phyloP scores from a whole-genome alignment of 2,113 vertebrate species.

The Eupsittula cactorum region DNA sequence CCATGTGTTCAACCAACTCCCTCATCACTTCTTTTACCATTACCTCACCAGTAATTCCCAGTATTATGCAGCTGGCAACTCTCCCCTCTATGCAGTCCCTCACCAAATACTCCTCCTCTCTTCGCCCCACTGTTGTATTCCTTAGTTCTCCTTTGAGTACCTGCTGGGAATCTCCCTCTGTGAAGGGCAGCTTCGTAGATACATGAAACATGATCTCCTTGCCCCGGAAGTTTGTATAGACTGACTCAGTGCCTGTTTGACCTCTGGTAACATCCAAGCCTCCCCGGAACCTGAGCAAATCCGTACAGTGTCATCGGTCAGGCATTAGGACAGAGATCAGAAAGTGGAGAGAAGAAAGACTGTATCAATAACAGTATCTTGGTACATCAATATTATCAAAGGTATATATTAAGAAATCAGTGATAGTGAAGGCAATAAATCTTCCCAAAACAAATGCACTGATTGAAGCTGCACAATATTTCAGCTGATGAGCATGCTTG shows the following conservation, averaged over 20 bases:
- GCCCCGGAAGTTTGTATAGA: constrained; percentile 87
- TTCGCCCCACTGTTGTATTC: background rate
- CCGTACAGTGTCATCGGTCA: background rate
- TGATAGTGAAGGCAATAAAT: background rate
- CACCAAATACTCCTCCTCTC: background rate
- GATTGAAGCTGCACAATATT: background rate
- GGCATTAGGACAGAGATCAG: background rate
- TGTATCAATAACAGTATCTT: background rate
- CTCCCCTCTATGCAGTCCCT: background rate
- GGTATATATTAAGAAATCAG: background rate
- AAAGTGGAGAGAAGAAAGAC: background rate
- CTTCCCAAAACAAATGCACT: background rate
- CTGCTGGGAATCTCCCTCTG: constrained; percentile 89
- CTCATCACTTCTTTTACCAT: background rate
- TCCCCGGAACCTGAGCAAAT: constrained; percentile 83
- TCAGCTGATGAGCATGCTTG: background rate
- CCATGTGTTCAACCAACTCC: background rate
- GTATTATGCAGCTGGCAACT: background rate
- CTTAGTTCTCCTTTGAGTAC: constrained; percentile 46
- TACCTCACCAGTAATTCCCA: background rate
- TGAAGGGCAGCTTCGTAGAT: constrained; percentile 89
- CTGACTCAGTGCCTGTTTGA: constrained; percentile 87
- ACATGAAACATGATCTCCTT: constrained; percentile 93
- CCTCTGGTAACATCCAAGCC: constrained; percentile 89
- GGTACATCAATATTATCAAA: background rate